Base-by-base conservation (phyloP, 2,797 vertebrate species). In the Hafferia zeledoni region DNA sequence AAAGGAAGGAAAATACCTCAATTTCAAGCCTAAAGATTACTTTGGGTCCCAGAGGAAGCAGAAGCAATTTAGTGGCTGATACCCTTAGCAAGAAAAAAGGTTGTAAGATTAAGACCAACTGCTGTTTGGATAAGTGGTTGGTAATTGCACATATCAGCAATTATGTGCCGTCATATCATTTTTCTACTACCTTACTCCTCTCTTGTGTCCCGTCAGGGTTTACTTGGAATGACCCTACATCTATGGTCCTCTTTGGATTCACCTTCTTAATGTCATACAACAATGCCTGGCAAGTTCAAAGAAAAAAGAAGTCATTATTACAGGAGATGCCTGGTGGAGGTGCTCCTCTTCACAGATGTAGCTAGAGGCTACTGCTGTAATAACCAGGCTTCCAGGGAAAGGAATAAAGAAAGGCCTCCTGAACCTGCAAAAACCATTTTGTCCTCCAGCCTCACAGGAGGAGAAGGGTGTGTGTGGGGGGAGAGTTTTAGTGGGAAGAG, bases 151-250 rank as follows among this genome's bases (percentile, higher is more conserved):
- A 96, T 83, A 97, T 99, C 98, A 98, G 98, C 98, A 98, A 98
- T 99, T 99, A 99, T 98, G 98, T 98, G 98, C 98, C 95, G 97
- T 95, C 97, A 86, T 97, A 93, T 96, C 76, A 97, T 97, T 97
- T 97, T 96, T 90, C 96, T 84, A 83, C 87, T 98, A 99, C 99
- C 99, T 99, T 99, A 96, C 98, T 99, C 97, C 98, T 98, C 87
- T 97, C 97, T 95, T 98, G 98, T 74, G 97, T 98, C 91, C 99
- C 98, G 57, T 99, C 99, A 70, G 99, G 98, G 91, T 98, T 98
- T 89, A 98, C 97, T 97, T 98, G 97, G 97, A 98, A 99, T 96
- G 99, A 98, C 96, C 99, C 99, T 23, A 99, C 97, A 79, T 98
- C 97, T 84, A 98, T 97, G 74, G 98, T 98, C 98, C 98, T 99